Evolutionary conservation across 2,888 invertebrate species (phyloP).

Genomic region (Cryptus armator): DNA sequence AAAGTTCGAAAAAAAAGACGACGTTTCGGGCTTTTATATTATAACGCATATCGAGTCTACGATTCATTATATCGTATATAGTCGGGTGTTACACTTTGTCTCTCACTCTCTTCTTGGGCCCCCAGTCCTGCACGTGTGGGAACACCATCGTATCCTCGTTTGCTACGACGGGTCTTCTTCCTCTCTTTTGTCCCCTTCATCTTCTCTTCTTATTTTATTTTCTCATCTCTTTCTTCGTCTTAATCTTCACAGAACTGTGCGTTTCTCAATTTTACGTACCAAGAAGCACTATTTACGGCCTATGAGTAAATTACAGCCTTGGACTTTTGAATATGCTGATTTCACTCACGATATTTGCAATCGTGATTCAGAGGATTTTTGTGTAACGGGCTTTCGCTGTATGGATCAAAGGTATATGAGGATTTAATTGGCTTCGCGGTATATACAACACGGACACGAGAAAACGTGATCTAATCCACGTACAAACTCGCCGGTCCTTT

Average conservation of each 20-base stretch:
- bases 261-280: background rate
- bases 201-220: background rate
- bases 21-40: slow-evolving; percentile 43
- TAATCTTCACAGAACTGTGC: slow-evolving; percentile 33
- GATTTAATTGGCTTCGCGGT: slow-evolving; percentile 15
- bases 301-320: slow-evolving; percentile 16
- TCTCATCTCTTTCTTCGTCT: slow-evolving; percentile 22
- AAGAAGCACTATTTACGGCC: slow-evolving; percentile 1
- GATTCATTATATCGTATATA: background rate
- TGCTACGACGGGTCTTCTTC: slow-evolving; percentile 66
- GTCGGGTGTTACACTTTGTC: slow-evolving; percentile 18
- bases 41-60: background rate
- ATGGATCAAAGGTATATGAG: slow-evolving; percentile 1
- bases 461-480: slow-evolving; percentile 5
- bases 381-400: background rate
- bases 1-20: slow-evolving; percentile 33
- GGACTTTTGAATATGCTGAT: slow-evolving; percentile 13
- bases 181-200: slow-evolving; percentile 34
- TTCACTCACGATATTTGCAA: slow-evolving; percentile 20
- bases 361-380: slow-evolving; percentile 20
- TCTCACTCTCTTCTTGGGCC: slow-evolving; percentile 34
- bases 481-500: background rate
- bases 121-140: slow-evolving; percentile 74
- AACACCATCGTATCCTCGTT: slow-evolving; percentile 73
- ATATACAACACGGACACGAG: background rate